Evolutionary conservation across 2,113 vertebrate species (phyloP), one percentile per base, ranked within the genome.

Genomic region (Ceuthmochares aereus): DNA sequence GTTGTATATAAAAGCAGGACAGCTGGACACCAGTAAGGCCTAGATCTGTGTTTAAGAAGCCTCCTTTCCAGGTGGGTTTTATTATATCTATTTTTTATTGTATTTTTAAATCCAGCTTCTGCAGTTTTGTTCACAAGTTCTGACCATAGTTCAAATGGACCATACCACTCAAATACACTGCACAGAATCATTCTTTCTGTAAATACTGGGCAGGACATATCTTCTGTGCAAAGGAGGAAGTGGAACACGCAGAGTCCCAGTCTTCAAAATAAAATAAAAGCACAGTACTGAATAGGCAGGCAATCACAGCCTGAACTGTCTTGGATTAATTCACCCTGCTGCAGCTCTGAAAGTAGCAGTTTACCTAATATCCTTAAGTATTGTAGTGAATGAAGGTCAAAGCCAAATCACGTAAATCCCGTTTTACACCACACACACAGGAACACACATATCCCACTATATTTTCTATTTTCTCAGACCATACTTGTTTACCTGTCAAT

Each of bases 361-460:
- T 88, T 77, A 66, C 25, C 17, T 62, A 54, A 79, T 20, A 14
- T 42, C 29, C 20, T 2, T 20, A 83, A 55, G 14, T 59, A 84
- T 14, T n/a, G 16, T 8, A 86, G 29, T 12, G 55, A 90, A 77
- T n/a, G 30, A 93, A 52, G 15, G 43, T 69, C 69, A 63, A 75
- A 94, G 27, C n/a, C 95, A 72, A 70, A 54, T 54, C 30, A 68
- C 15, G 19, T 79, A 83, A 93, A 91, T 64, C 32, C 26, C 76
- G 13, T 67, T 86, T 85, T 80, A 84, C 11, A 86, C 27, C 20
- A 23, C 21, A 21, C 21, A 11, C 17, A 30, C 30, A 9, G 9
- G 40, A 40, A 40, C 8, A 14, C 32, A 4, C 19, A 21, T 12
- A 18, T 30, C 9, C 22, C 1, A 0, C 19, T 69, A 45, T 13